phyloP scores from a whole-genome alignment of 1,140 invertebrate genomes.

The Anastrepha obliqua region DNA sequence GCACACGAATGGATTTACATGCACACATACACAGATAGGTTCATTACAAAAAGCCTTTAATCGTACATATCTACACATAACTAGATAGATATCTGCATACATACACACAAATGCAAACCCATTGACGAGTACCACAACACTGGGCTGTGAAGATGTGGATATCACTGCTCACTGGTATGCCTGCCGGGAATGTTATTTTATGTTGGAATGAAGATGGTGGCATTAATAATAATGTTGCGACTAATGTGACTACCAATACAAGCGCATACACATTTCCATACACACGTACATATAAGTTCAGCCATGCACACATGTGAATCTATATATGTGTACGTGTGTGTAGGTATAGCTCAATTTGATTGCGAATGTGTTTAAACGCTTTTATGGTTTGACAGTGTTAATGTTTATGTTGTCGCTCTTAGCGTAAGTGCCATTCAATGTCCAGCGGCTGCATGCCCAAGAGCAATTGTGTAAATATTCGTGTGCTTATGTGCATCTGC shows the following conservation, averaged over 20 bases:
- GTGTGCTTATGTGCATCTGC: not conserved
- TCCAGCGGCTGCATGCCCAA: conserved; percentile 2
- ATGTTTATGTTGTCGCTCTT: conserved; percentile 41
- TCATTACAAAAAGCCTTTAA: too few species aligned
- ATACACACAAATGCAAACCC: too few species aligned
- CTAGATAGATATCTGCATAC: too few species aligned
- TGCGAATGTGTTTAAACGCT: not conserved
- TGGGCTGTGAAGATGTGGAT: too few species aligned
- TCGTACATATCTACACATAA: too few species aligned
- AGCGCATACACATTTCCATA: not conserved
- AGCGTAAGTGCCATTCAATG: conserved; percentile 43
- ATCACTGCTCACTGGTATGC: not conserved
- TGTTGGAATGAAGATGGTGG: not conserved
- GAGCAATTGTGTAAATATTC: not conserved
- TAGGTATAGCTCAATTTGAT: not conserved
- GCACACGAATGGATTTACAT: not conserved
- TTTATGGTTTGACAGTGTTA: conserved; percentile 39
- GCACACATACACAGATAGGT: not conserved
- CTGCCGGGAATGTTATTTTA: not conserved
- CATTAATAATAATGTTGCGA: conserved; percentile 35
- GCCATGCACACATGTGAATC: not conserved
- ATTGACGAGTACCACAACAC: not conserved
- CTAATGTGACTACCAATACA: conserved; percentile 24
- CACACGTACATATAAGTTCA: not conserved
- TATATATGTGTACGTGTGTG: not conserved